These are phyloP conservation scores for Synanthedon vespiformis DNA, from an alignment of 2,888 invertebrate genomes.

Conservation along the genomic window DNA sequence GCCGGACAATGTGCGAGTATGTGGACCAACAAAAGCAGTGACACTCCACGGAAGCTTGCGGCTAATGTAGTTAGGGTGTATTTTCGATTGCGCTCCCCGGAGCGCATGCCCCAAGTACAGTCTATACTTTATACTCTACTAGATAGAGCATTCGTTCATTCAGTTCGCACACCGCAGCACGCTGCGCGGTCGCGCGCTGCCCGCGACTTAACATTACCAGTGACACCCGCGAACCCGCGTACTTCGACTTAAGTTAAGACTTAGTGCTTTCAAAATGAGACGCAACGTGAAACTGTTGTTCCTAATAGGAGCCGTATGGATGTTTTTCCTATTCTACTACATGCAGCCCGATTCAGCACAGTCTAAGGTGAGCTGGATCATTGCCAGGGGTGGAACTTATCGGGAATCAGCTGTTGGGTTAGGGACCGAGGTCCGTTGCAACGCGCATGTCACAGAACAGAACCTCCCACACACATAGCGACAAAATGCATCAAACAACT, in stretches of 20 bases:
- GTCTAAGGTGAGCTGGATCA: conserved; percentile 38
- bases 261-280: conserved; percentile 31
- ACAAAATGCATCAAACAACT: conserved; percentile 23
- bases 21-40: not conserved
- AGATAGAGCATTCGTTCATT: conserved; percentile 9
- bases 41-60: not conserved
- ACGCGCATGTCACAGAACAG: conserved; percentile 41
- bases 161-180: conserved; percentile 49
- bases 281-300: conserved; percentile 59
- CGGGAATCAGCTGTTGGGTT: conserved; percentile 34
- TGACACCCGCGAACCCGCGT: conserved; percentile 2
- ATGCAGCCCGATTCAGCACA: conserved; percentile 55
- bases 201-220: conserved; percentile 12
- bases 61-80: conserved; percentile 30
- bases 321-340: conserved; percentile 58
- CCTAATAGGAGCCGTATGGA: conserved; percentile 54
- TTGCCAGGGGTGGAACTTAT: conserved; percentile 7
- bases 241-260: conserved; percentile 1
- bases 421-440: conserved; percentile 22
- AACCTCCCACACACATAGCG: conserved; percentile 25
- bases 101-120: conserved; percentile 50
- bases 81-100: conserved; percentile 32
- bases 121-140: conserved; percentile 1
- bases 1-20: not conserved
- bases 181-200: conserved; percentile 65